These are phyloP conservation scores for Terebella lapidaria DNA, from an alignment of 2,888 invertebrate species.

Conservation along the genomic window DNA sequence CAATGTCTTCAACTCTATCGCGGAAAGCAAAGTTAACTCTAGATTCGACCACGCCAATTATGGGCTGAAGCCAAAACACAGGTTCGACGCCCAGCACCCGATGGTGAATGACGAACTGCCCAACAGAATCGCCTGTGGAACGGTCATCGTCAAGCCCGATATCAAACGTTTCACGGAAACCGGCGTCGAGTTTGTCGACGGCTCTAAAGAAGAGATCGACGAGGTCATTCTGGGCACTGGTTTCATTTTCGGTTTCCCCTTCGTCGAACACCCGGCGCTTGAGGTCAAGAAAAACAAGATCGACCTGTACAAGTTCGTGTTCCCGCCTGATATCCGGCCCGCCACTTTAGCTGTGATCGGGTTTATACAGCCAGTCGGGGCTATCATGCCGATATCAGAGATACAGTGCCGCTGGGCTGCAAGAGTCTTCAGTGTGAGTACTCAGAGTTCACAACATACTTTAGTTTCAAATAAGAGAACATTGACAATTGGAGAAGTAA, in stretches of 20 bases:
- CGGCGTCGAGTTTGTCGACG: constrained; percentile 43
- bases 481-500: too few species aligned
- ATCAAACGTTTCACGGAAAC: constrained; percentile 35
- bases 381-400: constrained; percentile 56
- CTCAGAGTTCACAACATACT: too few species aligned
- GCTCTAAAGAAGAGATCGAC: constrained; percentile 42
- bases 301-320: constrained; percentile 52
- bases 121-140: constrained; percentile 48
- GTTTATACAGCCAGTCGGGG: constrained; percentile 53
- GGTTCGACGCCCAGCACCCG: constrained; percentile 37
- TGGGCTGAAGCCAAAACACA: constrained; percentile 42
- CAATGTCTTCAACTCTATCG: not conserved
- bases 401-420: constrained; percentile 55
- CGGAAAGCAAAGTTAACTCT: constrained; percentile 30
- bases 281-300: constrained; percentile 39
- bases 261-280: constrained; percentile 41
- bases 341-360: constrained; percentile 54
- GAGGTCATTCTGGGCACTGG: constrained; percentile 49
- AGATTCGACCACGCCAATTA: constrained; percentile 52
- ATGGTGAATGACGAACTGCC: constrained; percentile 54
- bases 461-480: too few species aligned
- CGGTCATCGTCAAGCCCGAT: constrained; percentile 44
- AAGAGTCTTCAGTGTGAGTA: constrained; percentile 47
- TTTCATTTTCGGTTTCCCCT: constrained; percentile 54
- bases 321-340: constrained; percentile 44